A percentile compares a stretch with the other conserved stretches of the same genome.
Evolutionary conservation across 2,113 vertebrate species (phyloP).

Genomic region (Etia nguti): DNA sequence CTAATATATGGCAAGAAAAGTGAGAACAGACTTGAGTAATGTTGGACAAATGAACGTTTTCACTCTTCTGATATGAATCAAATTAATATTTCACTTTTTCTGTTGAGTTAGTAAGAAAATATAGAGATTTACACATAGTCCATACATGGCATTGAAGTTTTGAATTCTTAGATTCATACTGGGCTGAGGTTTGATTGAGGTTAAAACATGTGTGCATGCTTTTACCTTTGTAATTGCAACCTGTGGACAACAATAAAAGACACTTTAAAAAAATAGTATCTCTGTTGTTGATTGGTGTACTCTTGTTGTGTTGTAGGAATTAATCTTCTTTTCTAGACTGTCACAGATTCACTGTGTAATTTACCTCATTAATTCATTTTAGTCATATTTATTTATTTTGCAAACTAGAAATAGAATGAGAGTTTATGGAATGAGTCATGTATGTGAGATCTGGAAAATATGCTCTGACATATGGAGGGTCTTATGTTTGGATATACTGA

Average conservation of each 20-base stretch:
- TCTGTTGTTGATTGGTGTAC: neutral
- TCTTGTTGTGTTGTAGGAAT: neutral
- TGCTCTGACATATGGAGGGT: neutral
- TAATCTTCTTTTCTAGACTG: neutral
- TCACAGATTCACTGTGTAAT: neutral
- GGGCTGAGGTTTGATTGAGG: constrained; percentile 14
- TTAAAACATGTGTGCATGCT: constrained; percentile 41
- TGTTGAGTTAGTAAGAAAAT: neutral
- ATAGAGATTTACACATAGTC: constrained; percentile 13
- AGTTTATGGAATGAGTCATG: neutral
- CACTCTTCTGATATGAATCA: neutral
- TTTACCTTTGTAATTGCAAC: constrained; percentile 61
- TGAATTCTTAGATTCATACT: constrained; percentile 19
- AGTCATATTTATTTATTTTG: neutral
- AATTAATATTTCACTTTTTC: neutral
- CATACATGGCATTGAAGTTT: constrained; percentile 28
- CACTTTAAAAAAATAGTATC: neutral
- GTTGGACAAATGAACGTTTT: constrained; percentile 12
- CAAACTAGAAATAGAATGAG: neutral
- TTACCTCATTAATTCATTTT: neutral
- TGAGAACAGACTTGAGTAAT: neutral
- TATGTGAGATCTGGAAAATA: neutral
- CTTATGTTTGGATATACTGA: neutral
- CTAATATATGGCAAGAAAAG: neutral
- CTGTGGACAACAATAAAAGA: constrained; percentile 48